A percentile compares a stretch with the other conserved stretches of the same genome.
These are phyloP conservation scores for Phrynocephalus forsythii DNA, from an alignment of 2,797 vertebrate species.

Conservation along the genomic window DNA sequence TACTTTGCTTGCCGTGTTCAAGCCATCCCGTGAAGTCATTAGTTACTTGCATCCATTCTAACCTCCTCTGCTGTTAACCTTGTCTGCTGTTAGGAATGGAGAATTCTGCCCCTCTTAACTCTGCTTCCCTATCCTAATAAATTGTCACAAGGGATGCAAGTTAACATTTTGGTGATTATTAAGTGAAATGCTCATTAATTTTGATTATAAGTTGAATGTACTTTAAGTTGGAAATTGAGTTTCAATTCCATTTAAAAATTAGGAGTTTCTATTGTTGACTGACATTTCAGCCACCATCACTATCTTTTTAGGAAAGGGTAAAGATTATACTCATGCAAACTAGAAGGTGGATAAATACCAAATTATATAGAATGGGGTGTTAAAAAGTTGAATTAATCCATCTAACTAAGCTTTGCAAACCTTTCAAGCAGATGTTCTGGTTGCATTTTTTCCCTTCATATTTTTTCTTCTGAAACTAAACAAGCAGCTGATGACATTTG, in stretches of 20 bases:
- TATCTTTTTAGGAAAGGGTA: too few species aligned
- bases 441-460: background rate
- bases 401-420: background rate
- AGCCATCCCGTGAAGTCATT: background rate
- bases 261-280: background rate
- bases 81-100: background rate
- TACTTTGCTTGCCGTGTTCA: background rate
- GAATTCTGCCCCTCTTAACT: too few species aligned
- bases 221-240: background rate
- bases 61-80: background rate
- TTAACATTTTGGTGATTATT: background rate
- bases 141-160: background rate
- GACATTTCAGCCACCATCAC: too few species aligned
- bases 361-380: too few species aligned
- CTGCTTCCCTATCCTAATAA: background rate
- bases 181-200: background rate
- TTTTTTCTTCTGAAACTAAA: background rate
- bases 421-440: background rate
- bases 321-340: too few species aligned
- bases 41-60: background rate
- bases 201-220: background rate
- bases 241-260: background rate
- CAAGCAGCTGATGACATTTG: background rate
- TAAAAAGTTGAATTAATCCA: background rate
- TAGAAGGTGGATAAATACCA: too few species aligned